Percentiles rank a stretch among this genome's conserved stretches.
Evolutionary conservation across 1,140 invertebrate species (phyloP).

Genomic region (Heterodera schachtii): DNA sequence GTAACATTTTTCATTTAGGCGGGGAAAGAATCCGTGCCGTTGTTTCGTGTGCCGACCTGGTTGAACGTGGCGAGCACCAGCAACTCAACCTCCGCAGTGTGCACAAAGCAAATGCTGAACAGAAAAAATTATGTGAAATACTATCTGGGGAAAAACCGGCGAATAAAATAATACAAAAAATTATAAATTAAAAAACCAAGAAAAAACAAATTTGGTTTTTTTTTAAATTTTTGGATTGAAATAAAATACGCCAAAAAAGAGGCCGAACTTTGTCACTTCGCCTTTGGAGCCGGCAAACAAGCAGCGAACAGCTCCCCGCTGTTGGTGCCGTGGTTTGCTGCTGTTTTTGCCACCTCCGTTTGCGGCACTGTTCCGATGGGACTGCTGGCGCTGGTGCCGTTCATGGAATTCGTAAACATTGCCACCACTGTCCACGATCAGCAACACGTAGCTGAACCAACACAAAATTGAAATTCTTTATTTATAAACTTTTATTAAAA

Average conservation of each 20-base stretch:
- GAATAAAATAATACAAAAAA: constrained; percentile 4
- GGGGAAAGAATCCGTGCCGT: too few relatives aligned
- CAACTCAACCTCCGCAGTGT: constrained; percentile 42
- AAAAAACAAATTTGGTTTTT: too few relatives aligned
- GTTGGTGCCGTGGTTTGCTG: constrained; percentile 41
- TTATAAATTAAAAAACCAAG: too few relatives aligned
- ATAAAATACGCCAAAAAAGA: constrained; percentile 77
- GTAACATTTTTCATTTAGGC: too few relatives aligned
- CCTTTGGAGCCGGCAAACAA: constrained; percentile 77
- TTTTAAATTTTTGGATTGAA: constrained; percentile 75
- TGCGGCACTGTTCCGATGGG: constrained; percentile 67
- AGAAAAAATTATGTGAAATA: constrained; percentile 10
- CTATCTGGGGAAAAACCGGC: too few relatives aligned
- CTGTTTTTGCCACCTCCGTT: constrained; percentile 1
- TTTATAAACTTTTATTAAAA: constrained; percentile 7
- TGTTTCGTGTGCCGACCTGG: constrained; percentile 69
- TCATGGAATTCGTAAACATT: constrained; percentile 94
- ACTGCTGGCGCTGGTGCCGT: too few relatives aligned
- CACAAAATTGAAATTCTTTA: constrained; percentile 27
- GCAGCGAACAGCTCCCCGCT: constrained; percentile 52
- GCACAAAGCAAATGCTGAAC: constrained; percentile 25
- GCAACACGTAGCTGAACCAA: constrained; percentile 69
- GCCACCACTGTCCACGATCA: constrained; percentile 90
- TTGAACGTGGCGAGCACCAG: constrained; percentile 89
- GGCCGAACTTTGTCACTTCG: constrained; percentile 84